Base-by-base conservation (phyloP, 2,797 vertebrate genomes). In the Aythya fuligula region DNA sequence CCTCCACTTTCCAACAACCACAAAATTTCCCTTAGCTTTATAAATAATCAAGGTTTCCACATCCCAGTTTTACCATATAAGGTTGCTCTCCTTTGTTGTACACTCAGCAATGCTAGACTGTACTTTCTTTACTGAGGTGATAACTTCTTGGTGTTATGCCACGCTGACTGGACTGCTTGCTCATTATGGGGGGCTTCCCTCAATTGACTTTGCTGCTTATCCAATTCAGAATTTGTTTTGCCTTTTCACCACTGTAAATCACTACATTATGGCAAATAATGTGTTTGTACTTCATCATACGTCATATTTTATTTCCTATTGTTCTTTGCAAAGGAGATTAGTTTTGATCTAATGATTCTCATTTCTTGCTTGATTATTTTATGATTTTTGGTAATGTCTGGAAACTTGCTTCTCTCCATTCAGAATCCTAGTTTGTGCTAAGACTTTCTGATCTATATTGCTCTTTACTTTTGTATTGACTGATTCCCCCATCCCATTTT, bases 381-480 rank as follows among this genome's bases (percentile, higher is more conserved):
- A 82, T 11, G 28, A 80, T 79, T 57, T 80, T 89, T 94, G 45
- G 27, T 87, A 34, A 62, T 75, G 94, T 93, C 57, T 67, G 41
- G 82, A 94, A 54, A 54, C 28, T 90, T 39, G 71, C 41, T 95
- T 95, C 81, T 87, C 95, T 88, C 57, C 64, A 82, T 89, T 87
- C 62, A 95, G 84, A 93, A 70, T 93, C 25, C 39, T 91, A 88
- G 43, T 71, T 94, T 88, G 28, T 78, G 85, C 67, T 86, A 89
- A 84, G 82, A 86, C 79, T 95, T 96, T 86, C 60, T 94, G 88
- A 94, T 91, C 79, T 87, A 22, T 77, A 74, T 72, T 12, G 28
- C 80, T 95, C 71, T 91, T 91, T 58, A 90, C 64, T 96, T 94
- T 94, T 97, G 88, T 96, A 98, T 97, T 89, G 96, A 96, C 94